Percentiles rank a stretch among this genome's conserved stretches.
These are phyloP conservation scores for Aphelenchoides fujianensis DNA, from an alignment of 1,140 invertebrate genomes.

Conservation along the genomic window DNA sequence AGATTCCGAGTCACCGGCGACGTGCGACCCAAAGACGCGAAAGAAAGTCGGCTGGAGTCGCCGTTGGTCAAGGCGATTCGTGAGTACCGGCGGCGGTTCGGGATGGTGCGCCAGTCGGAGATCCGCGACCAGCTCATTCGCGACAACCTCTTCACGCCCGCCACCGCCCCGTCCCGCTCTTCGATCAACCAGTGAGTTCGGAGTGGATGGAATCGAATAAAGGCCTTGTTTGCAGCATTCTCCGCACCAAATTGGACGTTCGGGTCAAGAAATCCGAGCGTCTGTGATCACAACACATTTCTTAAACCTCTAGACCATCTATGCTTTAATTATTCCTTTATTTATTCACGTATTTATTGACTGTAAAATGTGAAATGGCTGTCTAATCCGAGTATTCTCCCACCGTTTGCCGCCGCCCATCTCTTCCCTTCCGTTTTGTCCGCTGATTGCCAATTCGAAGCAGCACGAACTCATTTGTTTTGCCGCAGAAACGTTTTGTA, in stretches of 20 bases:
- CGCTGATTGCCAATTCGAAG: too few relatives aligned
- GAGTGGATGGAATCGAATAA: too few relatives aligned
- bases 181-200: conserved; percentile 57
- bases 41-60: conserved; percentile 54
- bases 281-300: too few relatives aligned
- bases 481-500: neutral
- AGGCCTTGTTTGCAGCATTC: conserved; percentile 49
- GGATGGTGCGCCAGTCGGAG: conserved; percentile 58
- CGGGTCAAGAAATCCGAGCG: conserved; percentile 4
- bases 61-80: conserved; percentile 58
- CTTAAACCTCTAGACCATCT: too few relatives aligned
- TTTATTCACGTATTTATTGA: too few relatives aligned
- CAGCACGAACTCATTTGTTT: neutral
- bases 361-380: too few relatives aligned
- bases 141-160: conserved; percentile 55
- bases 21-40: conserved; percentile 58
- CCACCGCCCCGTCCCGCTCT: conserved; percentile 56
- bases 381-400: too few relatives aligned
- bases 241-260: conserved; percentile 59
- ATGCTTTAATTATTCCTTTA: too few relatives aligned
- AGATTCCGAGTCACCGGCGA: conserved; percentile 59
- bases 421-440: too few relatives aligned
- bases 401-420: too few relatives aligned
- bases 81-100: conserved; percentile 52
- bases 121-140: conserved; percentile 58